Percentiles rank a stretch among this genome's conserved stretches.
These are phyloP conservation scores for Notolabrus celidotus DNA, from an alignment of 2,797 vertebrate species.

Conservation along the genomic window DNA sequence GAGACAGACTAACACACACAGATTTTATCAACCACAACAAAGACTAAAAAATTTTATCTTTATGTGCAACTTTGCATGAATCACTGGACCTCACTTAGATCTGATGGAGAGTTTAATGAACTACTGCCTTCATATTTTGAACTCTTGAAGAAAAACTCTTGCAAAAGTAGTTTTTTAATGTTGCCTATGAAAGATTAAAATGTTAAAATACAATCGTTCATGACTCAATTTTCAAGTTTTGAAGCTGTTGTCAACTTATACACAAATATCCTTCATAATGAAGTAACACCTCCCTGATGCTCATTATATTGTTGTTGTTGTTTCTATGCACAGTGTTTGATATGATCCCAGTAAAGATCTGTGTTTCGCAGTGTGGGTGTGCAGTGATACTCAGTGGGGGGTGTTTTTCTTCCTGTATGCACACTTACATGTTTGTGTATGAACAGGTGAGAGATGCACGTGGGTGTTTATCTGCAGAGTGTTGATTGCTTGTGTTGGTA, in stretches of 20 bases:
- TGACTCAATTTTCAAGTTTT: no score
- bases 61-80: no score
- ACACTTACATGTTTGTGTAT: slow-evolving; percentile 1
- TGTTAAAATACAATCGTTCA: no score
- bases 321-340: neutral
- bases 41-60: neutral
- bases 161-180: no score
- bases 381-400: slow-evolving; percentile 2
- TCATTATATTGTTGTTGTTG: neutral
- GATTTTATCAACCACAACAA: neutral
- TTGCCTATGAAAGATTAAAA: no score
- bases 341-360: neutral
- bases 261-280: no score
- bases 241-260: no score
- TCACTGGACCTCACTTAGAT: no score
- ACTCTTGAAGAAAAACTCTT: no score
- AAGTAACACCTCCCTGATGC: no score
- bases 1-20: neutral
- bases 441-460: neutral
- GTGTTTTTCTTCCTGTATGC: neutral
- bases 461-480: neutral
- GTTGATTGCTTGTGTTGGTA: neutral
- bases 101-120: no score
- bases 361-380: neutral
- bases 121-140: no score